Evolutionary conservation across 1,140 invertebrate species (phyloP).

Genomic region (Habropoda laboriosa): DNA sequence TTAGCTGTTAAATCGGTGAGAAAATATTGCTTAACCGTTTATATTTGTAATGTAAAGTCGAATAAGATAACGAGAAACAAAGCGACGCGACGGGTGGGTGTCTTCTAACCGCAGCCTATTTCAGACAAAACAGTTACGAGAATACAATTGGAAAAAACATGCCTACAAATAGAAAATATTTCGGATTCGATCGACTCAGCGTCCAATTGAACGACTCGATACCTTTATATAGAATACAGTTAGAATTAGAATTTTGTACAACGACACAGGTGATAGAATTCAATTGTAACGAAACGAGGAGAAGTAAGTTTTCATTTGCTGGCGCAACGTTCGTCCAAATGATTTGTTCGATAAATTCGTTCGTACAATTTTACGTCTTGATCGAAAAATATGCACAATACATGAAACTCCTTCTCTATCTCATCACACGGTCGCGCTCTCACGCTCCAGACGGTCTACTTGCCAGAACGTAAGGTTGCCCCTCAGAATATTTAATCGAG

Average conservation of each 20-base stretch:
- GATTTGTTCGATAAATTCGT: neutral
- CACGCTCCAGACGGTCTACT: slow-evolving; percentile 21
- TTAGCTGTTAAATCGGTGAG: neutral
- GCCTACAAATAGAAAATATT: no score
- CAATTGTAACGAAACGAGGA: no score
- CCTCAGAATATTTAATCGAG: slow-evolving; percentile 17
- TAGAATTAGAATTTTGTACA: no score
- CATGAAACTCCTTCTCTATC: slow-evolving; percentile 11
- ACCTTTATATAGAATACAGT: no score
- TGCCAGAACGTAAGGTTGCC: slow-evolving; percentile 17
- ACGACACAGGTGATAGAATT: no score
- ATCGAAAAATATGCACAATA: slow-evolving; percentile 3
- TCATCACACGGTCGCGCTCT: slow-evolving; percentile 26
- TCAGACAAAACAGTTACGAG: neutral
- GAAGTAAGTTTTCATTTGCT: no score
- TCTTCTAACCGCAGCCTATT: neutral
- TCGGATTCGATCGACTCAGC: no score
- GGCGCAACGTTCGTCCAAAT: neutral
- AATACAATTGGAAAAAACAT: no score
- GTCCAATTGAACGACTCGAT: no score
- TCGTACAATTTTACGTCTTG: neutral
- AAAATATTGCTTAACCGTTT: neutral
- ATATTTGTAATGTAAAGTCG: neutral
- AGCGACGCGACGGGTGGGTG: no score
- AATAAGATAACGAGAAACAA: neutral